phyloP scores from a whole-genome alignment of 2,113 vertebrate genomes.

The Chaetodon trifascialis region DNA sequence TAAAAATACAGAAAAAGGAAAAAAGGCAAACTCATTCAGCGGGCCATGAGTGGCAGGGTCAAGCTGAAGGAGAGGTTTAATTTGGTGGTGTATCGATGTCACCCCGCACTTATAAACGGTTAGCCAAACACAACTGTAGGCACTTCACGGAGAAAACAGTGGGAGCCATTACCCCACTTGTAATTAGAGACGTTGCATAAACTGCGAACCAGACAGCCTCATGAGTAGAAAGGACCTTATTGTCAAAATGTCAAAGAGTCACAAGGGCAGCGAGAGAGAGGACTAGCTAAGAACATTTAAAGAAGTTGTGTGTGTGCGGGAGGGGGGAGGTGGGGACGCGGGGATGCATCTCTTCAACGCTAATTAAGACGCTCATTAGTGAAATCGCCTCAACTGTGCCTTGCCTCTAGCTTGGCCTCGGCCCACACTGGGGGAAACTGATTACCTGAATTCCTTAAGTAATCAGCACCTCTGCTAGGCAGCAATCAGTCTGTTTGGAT shows the following conservation, averaged over 20 bases:
- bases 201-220: constrained; percentile 63
- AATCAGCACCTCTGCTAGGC: constrained; percentile 71
- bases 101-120: constrained; percentile 75
- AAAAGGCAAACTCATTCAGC: constrained; percentile 70
- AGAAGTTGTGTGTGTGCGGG: constrained; percentile 21
- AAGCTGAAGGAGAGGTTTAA: constrained; percentile 82
- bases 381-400: constrained; percentile 53
- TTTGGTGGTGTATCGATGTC: constrained; percentile 79
- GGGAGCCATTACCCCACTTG: constrained; percentile 76
- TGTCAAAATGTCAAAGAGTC: constrained; percentile 74
- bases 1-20: constrained; percentile 73
- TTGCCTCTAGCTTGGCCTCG: constrained; percentile 68
- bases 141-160: constrained; percentile 74
- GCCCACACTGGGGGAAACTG: constrained; percentile 61
- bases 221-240: constrained; percentile 64
- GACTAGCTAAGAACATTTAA: constrained; percentile 58
- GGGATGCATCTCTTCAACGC: constrained; percentile 59
- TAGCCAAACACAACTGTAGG: constrained; percentile 82
- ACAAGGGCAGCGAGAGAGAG: constrained; percentile 26
- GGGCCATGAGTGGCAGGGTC: constrained; percentile 78
- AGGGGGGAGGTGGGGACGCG: not conserved
- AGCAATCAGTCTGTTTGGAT: constrained; percentile 75
- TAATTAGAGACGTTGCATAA: constrained; percentile 82
- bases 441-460: constrained; percentile 72
- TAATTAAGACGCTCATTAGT: constrained; percentile 74